phyloP scores from a whole-genome alignment of 2,888 invertebrate genomes.

The Mellilla xanthometata region DNA sequence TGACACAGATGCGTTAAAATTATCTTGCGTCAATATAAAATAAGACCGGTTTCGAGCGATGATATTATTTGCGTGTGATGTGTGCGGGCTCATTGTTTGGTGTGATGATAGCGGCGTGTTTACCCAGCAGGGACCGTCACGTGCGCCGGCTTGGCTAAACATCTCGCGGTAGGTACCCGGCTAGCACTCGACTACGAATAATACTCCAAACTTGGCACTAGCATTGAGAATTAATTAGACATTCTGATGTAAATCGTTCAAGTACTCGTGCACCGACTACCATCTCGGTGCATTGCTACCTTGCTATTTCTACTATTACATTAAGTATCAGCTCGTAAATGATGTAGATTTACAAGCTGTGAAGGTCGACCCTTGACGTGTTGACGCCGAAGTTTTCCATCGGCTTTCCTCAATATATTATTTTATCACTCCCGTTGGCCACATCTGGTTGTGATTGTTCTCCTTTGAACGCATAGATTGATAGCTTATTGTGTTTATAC shows the following conservation, averaged over 20 bases:
- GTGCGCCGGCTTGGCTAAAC: too few relatives aligned
- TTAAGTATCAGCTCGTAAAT: conserved; percentile 4
- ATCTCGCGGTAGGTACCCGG: too few relatives aligned
- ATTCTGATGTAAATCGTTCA: too few relatives aligned
- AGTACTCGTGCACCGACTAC: too few relatives aligned
- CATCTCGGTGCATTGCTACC: too few relatives aligned
- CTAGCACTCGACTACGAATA: too few relatives aligned
- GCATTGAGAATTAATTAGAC: too few relatives aligned
- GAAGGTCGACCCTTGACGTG: conserved; percentile 13
- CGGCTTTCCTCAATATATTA: conserved; percentile 15
- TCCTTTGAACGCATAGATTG: conserved; percentile 11
- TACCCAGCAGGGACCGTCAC: conserved; percentile 9
- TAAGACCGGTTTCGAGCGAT: not conserved
- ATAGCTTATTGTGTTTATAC: conserved; percentile 20
- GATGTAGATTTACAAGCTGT: conserved; percentile 18
- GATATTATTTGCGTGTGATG: conserved; percentile 11
- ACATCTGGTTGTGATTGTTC: conserved; percentile 25
- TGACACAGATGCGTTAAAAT: conserved; percentile 2
- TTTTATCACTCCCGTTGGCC: conserved; percentile 14
- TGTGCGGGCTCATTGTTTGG: conserved; percentile 22
- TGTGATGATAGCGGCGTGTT: conserved; percentile 26
- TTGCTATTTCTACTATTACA: too few relatives aligned
- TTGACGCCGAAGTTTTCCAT: conserved; percentile 17
- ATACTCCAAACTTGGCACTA: too few relatives aligned
- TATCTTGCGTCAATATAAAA: conserved; percentile 1